Percentiles rank a stretch among this genome's conserved stretches.
phyloP scores from a whole-genome alignment of 2,113 vertebrate genomes.

The Serilophus lunatus region DNA sequence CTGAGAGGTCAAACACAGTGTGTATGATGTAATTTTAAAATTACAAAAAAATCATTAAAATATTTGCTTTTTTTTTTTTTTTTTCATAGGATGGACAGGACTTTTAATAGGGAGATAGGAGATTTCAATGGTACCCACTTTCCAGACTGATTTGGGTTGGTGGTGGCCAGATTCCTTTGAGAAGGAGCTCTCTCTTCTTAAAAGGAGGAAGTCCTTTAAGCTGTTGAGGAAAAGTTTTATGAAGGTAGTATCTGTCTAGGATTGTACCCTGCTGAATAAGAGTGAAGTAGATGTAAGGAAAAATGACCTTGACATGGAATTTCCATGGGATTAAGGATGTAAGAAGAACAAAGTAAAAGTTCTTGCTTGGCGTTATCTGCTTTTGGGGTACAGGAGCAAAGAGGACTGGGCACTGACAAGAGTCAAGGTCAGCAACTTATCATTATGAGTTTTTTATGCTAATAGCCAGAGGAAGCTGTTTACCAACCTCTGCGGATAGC shows the following conservation, averaged over 20 bases:
- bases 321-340: background rate
- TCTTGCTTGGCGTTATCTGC: background rate
- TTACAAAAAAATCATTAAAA: background rate
- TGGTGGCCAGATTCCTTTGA: background rate
- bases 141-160: background rate
- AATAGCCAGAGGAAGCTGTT: background rate
- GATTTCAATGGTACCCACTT: background rate
- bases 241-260: background rate
- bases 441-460: background rate
- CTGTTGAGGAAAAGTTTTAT: background rate
- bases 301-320: background rate
- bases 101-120: background rate
- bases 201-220: background rate
- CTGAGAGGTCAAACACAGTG: background rate
- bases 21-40: background rate
- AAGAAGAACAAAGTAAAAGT: background rate
- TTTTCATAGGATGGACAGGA: background rate
- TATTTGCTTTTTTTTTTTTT: background rate
- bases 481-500: background rate
- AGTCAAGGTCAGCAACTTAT: background rate
- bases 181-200: background rate
- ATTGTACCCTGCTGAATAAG: background rate
- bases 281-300: background rate
- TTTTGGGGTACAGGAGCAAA: background rate
- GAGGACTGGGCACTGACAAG: background rate